Evolutionary conservation across 2,888 invertebrate species (phyloP).

Genomic region (Caenorhabditis sp.): DNA sequence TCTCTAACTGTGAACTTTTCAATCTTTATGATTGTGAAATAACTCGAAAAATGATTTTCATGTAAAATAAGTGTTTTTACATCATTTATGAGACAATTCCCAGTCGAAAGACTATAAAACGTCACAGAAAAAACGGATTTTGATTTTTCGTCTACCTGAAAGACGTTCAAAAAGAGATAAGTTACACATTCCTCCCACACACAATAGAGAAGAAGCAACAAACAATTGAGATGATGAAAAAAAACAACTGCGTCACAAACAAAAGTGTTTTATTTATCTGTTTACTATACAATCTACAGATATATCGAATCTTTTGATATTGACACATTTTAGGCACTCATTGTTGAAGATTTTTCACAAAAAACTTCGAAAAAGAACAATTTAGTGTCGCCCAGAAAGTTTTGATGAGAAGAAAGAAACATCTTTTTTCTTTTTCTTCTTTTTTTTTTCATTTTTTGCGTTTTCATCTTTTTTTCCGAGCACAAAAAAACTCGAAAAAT

Average conservation of each 20-base stretch:
- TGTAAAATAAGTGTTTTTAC: neutral
- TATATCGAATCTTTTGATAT: neutral
- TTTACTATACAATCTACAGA: neutral
- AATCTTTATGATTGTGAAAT: too few relatives aligned
- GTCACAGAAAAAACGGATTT: neutral
- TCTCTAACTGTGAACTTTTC: too few relatives aligned
- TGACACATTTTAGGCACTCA: neutral
- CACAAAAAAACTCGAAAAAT: too few relatives aligned
- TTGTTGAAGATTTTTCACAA: neutral
- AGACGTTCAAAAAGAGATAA: slow-evolving; percentile 9
- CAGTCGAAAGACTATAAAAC: neutral
- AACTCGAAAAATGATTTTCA: too few relatives aligned
- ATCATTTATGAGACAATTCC: neutral
- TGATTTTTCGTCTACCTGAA: slow-evolving; percentile 8
- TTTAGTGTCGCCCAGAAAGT: neutral
- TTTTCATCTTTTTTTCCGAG: neutral
- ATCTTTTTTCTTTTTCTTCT: slow-evolving; percentile 12
- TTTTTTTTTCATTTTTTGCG: neutral
- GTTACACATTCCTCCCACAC: slow-evolving; percentile 2
- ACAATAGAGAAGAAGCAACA: neutral
- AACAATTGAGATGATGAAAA: neutral
- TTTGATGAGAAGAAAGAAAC: slow-evolving; percentile 5
- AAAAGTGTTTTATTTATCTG: slow-evolving; percentile 29
- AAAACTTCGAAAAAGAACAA: neutral
- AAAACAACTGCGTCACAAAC: slow-evolving; percentile 23